Evolutionary conservation across 1,140 invertebrate species (phyloP).

Genomic region (Formica selysi): DNA sequence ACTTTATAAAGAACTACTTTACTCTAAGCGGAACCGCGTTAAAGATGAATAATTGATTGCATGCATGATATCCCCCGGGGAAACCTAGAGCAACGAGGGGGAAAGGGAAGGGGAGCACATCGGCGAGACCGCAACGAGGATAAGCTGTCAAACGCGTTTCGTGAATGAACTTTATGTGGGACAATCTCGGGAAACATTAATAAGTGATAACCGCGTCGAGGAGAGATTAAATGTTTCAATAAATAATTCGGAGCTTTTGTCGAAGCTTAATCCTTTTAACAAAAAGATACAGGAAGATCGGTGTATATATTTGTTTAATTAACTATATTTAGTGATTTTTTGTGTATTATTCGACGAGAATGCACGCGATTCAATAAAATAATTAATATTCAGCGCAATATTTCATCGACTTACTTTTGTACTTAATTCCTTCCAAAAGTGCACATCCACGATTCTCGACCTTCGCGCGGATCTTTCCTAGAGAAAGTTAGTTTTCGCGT

Average conservation of each 20-base stretch:
- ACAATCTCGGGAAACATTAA: conserved; percentile 26
- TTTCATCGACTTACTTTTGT: not conserved
- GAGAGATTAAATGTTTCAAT: conserved; percentile 46
- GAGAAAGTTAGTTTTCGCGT: not conserved
- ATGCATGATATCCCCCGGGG: not conserved
- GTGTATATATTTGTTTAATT: conserved; percentile 34
- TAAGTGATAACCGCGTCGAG: conserved; percentile 21
- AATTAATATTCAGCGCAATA: conserved; percentile 1
- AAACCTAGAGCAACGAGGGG: not conserved
- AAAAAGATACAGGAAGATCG: not conserved
- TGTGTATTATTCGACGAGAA: not conserved
- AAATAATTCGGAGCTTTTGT: conserved; percentile 24
- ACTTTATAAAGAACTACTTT: not conserved
- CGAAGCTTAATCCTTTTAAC: conserved; percentile 7
- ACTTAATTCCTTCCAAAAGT: not conserved
- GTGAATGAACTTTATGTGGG: conserved; percentile 41
- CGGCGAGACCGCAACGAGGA: conserved; percentile 16
- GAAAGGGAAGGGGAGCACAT: not conserved
- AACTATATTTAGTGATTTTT: conserved; percentile 11
- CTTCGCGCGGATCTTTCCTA: not conserved
- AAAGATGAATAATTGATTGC: conserved; percentile 55
- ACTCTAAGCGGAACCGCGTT: not conserved
- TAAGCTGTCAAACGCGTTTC: conserved; percentile 22
- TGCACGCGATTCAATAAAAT: not conserved
- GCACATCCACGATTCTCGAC: not conserved